Conservation (phyloP, 1,140 invertebrate genomes). For the Trichomalopsis sarcophagae region DNA sequence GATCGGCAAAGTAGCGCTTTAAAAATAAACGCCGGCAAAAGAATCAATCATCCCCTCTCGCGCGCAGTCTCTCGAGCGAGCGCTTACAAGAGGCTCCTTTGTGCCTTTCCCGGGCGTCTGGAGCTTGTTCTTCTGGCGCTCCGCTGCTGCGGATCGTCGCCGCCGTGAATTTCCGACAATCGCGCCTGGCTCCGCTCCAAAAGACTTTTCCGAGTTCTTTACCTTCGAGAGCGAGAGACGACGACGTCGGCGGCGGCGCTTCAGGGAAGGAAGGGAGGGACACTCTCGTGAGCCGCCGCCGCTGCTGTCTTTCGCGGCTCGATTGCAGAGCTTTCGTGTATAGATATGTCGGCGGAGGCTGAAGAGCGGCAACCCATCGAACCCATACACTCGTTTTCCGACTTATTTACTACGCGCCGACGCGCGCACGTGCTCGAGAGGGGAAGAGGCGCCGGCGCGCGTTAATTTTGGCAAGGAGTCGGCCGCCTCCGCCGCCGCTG, state of each 20-base stretch:
- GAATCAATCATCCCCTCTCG: slow-evolving; percentile 30
- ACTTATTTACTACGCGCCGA: slow-evolving; percentile 36
- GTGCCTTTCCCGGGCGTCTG: background rate
- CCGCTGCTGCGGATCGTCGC: background rate
- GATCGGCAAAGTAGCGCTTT: slow-evolving; percentile 29
- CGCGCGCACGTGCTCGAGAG: background rate
- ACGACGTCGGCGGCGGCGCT: background rate
- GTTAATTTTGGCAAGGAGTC: slow-evolving; percentile 21
- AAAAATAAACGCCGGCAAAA: slow-evolving; percentile 19
- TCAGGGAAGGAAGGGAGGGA: background rate
- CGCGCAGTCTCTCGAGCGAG: background rate
- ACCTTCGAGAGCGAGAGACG: background rate
- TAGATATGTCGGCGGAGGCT: background rate
- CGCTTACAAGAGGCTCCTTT: slow-evolving; percentile 25
- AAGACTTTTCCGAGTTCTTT: slow-evolving; percentile 56
- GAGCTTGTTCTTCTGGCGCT: background rate
- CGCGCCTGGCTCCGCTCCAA: slow-evolving; percentile 60
- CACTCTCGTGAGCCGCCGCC: slow-evolving; percentile 4
- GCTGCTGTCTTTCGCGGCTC: background rate
- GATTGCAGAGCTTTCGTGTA: background rate
- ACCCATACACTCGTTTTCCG: slow-evolving; percentile 32
- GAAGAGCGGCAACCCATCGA: background rate
- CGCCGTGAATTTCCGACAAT: slow-evolving; percentile 61
- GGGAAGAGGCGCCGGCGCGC: background rate
- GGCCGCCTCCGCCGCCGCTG: too few relatives aligned